phyloP scores from a whole-genome alignment of 2,888 invertebrate species.

The Mythimna loreyi region DNA sequence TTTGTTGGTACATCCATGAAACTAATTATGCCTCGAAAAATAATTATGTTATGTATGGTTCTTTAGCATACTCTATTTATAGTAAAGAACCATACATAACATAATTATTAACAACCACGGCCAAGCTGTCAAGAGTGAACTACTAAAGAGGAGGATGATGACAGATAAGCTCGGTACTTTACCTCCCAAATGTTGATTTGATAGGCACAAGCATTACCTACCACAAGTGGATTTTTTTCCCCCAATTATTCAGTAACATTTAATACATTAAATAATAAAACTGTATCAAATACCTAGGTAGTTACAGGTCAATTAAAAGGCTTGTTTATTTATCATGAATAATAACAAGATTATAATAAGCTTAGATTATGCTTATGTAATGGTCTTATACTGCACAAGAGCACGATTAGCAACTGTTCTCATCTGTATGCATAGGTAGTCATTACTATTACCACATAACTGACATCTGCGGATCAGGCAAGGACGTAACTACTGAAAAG shows the following conservation, averaged over 20 bases:
- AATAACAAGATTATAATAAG: conserved; percentile 7
- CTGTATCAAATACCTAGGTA: conserved; percentile 1
- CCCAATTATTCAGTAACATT: background rate
- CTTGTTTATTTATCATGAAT: conserved; percentile 20
- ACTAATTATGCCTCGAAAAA: no score
- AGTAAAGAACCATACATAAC: no score
- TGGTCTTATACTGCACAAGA: conserved; percentile 9
- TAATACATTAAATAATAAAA: background rate
- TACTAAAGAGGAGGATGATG: no score
- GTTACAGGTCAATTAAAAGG: background rate
- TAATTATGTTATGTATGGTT: no score
- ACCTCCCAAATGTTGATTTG: no score
- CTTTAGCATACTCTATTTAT: no score
- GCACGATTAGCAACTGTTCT: conserved; percentile 13
- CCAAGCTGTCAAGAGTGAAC: no score
- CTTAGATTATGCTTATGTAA: conserved; percentile 16
- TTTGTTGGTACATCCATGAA: no score
- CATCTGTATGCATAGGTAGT: conserved; percentile 28
- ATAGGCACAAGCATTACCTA: no score
- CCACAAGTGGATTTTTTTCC: no score
- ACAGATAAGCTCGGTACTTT: no score
- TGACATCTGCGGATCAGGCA: conserved; percentile 17
- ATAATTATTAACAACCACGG: no score
- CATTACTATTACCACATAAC: conserved; percentile 7
- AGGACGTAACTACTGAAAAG: background rate